A percentile compares a stretch with the other conserved stretches of the same genome.
These are phyloP conservation scores for Eupeodes latifasciatus DNA, from an alignment of 2,888 invertebrate species.

Conservation along the genomic window DNA sequence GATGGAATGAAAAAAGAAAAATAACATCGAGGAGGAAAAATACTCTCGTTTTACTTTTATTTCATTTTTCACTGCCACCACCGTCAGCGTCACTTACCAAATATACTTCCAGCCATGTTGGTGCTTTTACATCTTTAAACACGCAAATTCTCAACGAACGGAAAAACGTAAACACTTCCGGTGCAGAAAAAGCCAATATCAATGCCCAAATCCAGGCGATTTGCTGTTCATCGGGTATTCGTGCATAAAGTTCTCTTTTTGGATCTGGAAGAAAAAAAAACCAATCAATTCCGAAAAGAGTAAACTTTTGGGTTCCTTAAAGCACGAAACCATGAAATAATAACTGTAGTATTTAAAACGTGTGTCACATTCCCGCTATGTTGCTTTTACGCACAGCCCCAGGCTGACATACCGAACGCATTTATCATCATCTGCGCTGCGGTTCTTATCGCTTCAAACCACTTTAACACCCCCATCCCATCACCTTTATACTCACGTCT, in stretches of 20 bases:
- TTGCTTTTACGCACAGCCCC: conserved; percentile 11
- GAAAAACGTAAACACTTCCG: conserved; percentile 90
- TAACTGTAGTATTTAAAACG: conserved; percentile 9
- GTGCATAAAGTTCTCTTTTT: conserved; percentile 87
- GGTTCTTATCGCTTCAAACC: conserved; percentile 40
- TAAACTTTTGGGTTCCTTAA: no score
- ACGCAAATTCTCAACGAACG: conserved; percentile 89
- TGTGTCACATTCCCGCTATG: conserved; percentile 7
- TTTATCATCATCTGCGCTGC: conserved; percentile 8
- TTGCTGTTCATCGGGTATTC: conserved; percentile 87
- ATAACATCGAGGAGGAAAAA: neutral
- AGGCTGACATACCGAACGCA: neutral
- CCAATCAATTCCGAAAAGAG: neutral
- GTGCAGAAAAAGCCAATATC: conserved; percentile 90
- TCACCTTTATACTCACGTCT: conserved; percentile 78
- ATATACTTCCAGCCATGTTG: conserved; percentile 86
- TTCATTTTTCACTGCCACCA: neutral
- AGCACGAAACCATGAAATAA: neutral
- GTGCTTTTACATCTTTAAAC: conserved; percentile 89
- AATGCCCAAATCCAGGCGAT: conserved; percentile 92
- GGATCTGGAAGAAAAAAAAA: conserved; percentile 84
- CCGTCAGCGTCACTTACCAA: conserved; percentile 83
- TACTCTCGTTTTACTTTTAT: neutral
- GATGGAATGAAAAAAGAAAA: neutral
- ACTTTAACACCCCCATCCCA: neutral